Conservation (phyloP, 64 coral and sea anemone genomes). For the Astreopora myriophthalma region DNA sequence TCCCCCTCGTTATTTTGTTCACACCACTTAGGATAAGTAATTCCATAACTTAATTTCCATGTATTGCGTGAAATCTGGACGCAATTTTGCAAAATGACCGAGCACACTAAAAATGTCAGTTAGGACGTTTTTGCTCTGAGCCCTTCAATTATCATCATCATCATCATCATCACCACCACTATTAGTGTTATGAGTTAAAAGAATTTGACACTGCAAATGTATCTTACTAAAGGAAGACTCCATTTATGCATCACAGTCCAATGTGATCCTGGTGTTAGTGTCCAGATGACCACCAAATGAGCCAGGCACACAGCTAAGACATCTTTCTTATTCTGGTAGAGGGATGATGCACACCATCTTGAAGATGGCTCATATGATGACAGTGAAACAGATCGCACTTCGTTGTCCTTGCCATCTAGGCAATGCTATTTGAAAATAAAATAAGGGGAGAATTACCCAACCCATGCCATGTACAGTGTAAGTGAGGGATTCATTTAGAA, state of each 20-base stretch:
- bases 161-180: too few relatives aligned
- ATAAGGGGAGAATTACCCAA: not conserved
- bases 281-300: slow-evolving; percentile 79
- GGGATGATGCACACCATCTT: not conserved
- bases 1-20: too few relatives aligned
- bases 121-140: too few relatives aligned
- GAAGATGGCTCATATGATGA: slow-evolving; percentile 66
- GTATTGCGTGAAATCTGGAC: too few relatives aligned
- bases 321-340: slow-evolving; percentile 56
- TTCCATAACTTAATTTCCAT: too few relatives aligned
- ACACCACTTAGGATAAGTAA: too few relatives aligned
- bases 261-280: not conserved
- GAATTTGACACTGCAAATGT: not conserved
- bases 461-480: not conserved
- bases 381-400: slow-evolving; percentile 65
- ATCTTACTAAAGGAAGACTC: slow-evolving; percentile 59
- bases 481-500: not conserved
- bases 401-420: slow-evolving; percentile 11
- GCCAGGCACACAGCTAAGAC: slow-evolving; percentile 77
- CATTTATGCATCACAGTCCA: slow-evolving; percentile 73
- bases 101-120: too few relatives aligned
- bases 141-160: too few relatives aligned
- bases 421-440: slow-evolving; percentile 55
- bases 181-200: too few relatives aligned
- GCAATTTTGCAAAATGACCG: too few relatives aligned